These are phyloP conservation scores for Drosophila fungiperda DNA, from an alignment of 2,888 invertebrate species.

Conservation along the genomic window DNA sequence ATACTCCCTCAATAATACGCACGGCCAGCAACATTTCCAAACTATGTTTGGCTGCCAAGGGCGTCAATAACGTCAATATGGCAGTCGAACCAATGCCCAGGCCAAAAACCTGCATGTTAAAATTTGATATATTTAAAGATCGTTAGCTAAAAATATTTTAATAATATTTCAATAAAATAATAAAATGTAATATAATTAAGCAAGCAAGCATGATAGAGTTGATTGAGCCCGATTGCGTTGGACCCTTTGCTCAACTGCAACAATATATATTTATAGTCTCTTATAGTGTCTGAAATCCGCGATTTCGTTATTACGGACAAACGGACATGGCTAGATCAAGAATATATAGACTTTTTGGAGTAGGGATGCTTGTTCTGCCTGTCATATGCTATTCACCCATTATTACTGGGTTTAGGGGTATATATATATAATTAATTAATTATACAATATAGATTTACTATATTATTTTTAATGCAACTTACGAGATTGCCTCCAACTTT, in stretches of 20 bases:
- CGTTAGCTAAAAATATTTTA: neutral
- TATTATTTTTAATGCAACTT: conserved; percentile 42
- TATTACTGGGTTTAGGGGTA: neutral
- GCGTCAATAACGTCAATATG: conserved; percentile 92
- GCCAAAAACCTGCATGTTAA: conserved; percentile 88
- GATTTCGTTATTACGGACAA: neutral
- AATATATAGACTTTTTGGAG: neutral
- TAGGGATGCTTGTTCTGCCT: neutral
- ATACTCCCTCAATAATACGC: conserved; percentile 91
- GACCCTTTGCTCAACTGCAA: no score
- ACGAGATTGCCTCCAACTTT: conserved; percentile 93
- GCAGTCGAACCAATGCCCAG: conserved; percentile 92
- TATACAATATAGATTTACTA: neutral
- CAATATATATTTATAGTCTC: neutral
- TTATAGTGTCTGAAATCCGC: neutral
- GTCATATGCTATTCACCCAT: neutral
- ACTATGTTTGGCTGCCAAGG: conserved; percentile 90
- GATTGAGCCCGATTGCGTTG: neutral
- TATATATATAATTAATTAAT: no score
- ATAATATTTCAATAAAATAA: neutral
- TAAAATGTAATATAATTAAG: neutral
- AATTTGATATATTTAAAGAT: neutral
- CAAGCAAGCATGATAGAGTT: neutral
- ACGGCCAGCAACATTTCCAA: conserved; percentile 89
- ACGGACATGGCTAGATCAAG: neutral